Evolutionary conservation across 2,797 vertebrate species (phyloP), one percentile per base, ranked within the genome.

Genomic region (Mico argentatus): DNA sequence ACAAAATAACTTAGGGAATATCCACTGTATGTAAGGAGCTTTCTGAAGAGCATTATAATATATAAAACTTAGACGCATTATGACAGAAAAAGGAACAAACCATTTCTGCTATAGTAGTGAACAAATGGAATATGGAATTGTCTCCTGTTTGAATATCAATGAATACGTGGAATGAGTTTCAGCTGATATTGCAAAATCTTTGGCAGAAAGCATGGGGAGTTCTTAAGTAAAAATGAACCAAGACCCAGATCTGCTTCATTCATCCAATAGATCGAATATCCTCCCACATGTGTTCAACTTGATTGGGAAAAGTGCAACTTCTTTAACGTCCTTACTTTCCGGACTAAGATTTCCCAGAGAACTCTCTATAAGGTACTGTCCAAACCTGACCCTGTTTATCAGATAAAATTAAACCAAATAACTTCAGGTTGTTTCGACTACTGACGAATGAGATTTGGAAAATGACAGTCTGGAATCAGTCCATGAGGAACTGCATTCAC

Each of bases 161-260:
- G 72, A 84, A 27, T 20, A 87, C 14, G 79, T 91, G 48, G 61
- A 75, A 64, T 87, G 4, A 82, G 26, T 93, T 93, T 88, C 92
- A 86, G 46, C 41, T 90, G 72, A 55, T 46, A 67, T 22, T 88
- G n/a, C 4, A 3, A 55, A 81, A 79, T 79, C 24, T 82, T 75
- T 55, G 22, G 70, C 86, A 95, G 77, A 94, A 82, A 91, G n/a
- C 27, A 52, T 12, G 7, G 11, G 33, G 70, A 50, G 5, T 82
- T 96, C 55, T 41, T 81, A 75, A 41, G 50, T 77, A 85, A 92
- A 94, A 95, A 85, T 30, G 30, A 97, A 64, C 26, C 48, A 36
- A 27, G 59, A 88, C 88, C 27, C 13, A 79, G 70, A 24, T 67
- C 64, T 46, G 33, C 67, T 94, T 95, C 50, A 64, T 87, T 81